Conservation (phyloP, 2,113 vertebrate genomes). For the Bubo bubo region DNA sequence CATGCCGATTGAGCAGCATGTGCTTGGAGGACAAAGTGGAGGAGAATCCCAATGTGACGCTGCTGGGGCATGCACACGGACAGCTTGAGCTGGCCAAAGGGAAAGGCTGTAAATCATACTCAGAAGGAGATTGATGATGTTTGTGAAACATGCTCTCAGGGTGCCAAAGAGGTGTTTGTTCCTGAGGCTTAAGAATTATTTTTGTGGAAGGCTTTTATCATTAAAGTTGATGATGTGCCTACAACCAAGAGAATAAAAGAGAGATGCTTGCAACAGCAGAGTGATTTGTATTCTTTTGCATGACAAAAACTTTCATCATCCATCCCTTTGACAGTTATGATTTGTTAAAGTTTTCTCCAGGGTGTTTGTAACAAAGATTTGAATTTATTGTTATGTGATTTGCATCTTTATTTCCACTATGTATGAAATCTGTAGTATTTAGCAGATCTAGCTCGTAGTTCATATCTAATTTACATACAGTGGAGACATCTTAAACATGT, state of each 20-base stretch:
- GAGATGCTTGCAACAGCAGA: not conserved
- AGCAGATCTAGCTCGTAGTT: not conserved
- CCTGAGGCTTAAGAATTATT: constrained; percentile 79
- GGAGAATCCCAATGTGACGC: constrained; percentile 70
- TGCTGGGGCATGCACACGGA: constrained; percentile 33
- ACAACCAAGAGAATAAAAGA: constrained; percentile 66
- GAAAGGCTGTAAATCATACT: constrained; percentile 79
- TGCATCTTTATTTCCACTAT: constrained; percentile 70
- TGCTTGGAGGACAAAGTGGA: constrained; percentile 54
- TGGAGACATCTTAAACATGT: constrained; percentile 41
- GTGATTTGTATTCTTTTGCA: constrained; percentile 73
- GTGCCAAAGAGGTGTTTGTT: constrained; percentile 80
- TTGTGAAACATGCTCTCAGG: constrained; percentile 74
- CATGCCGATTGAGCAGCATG: fast-evolving
- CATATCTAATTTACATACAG: constrained; percentile 25
- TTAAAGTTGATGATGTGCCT: constrained; percentile 78
- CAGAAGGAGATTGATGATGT: constrained; percentile 79
- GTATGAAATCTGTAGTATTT: constrained; percentile 29
- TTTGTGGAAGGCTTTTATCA: constrained; percentile 80
- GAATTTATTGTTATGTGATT: constrained; percentile 70
- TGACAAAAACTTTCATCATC: constrained; percentile 70
- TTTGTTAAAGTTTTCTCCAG: constrained; percentile 71
- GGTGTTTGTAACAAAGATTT: constrained; percentile 62
- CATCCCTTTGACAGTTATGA: constrained; percentile 71
- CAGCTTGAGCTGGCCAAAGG: constrained; percentile 57